Evolutionary conservation across 2,113 vertebrate species (phyloP).

Genomic region (Origma solitaria): DNA sequence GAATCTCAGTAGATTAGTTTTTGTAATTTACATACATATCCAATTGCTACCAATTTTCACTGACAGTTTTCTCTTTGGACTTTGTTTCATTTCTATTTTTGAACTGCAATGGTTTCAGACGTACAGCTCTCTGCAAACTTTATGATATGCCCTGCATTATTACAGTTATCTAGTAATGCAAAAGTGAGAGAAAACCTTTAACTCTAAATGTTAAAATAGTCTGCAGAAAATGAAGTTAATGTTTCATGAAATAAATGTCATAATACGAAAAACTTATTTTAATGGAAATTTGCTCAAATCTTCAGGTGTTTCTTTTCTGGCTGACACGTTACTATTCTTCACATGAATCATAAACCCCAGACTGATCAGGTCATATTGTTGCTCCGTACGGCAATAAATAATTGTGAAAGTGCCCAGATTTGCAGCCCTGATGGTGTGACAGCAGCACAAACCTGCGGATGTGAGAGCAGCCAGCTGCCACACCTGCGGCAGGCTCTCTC

Average conservation of each 20-base stretch:
- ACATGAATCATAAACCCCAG: background rate
- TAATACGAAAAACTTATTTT: background rate
- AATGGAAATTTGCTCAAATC: conserved; percentile 1
- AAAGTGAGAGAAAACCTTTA: conserved; percentile 19
- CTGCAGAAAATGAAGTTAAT: conserved; percentile 30
- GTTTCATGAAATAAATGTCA: conserved; percentile 40
- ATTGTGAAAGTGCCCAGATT: background rate
- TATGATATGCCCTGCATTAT: conserved; percentile 17
- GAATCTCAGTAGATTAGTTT: conserved; percentile 59
- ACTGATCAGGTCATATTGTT: background rate
- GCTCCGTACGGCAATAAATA: background rate
- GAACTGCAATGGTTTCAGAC: background rate
- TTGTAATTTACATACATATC: conserved; percentile 60
- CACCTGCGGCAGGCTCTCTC: background rate
- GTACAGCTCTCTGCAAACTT: conserved; percentile 44
- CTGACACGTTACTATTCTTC: background rate
- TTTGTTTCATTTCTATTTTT: conserved; percentile 45
- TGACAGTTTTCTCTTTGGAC: conserved; percentile 44
- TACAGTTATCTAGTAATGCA: conserved; percentile 14
- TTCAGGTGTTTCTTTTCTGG: background rate
- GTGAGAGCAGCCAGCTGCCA: background rate
- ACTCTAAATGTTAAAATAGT: conserved; percentile 27
- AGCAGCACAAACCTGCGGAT: background rate
- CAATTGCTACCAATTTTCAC: conserved; percentile 61
- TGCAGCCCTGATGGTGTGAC: background rate